These are phyloP conservation scores for Achroia grisella DNA, from an alignment of 1,140 invertebrate genomes.

Conservation along the genomic window DNA sequence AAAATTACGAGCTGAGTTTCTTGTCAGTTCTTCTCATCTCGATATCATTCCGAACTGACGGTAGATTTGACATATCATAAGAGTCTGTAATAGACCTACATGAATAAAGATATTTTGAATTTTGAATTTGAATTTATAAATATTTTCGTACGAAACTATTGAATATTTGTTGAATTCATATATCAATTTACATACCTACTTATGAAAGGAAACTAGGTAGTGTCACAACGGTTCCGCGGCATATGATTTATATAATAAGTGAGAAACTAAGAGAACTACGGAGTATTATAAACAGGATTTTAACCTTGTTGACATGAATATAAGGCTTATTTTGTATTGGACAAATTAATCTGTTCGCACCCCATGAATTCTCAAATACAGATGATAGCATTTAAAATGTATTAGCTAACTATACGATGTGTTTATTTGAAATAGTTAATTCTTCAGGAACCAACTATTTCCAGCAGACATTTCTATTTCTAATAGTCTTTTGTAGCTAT, in stretches of 20 bases:
- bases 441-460: no score
- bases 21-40: no score
- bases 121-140: no score
- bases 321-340: constrained; percentile 23
- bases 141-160: no score
- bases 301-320: constrained; percentile 9
- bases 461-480: no score
- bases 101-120: no score
- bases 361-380: constrained; percentile 49
- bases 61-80: no score
- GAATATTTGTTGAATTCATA: constrained; percentile 40
- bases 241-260: constrained; percentile 61
- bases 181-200: constrained; percentile 58
- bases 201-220: constrained; percentile 54
- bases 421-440: no score
- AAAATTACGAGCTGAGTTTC: no score
- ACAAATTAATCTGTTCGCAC: constrained; percentile 26
- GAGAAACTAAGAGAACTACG: constrained; percentile 25
- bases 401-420: constrained; percentile 22
- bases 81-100: no score
- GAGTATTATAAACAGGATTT: constrained; percentile 11
- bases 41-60: no score
- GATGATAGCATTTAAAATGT: constrained; percentile 47
- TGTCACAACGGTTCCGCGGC: constrained; percentile 43
- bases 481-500: no score